Evolutionary conservation across 1,140 invertebrate species (phyloP), one percentile per base, ranked within the genome.

Genomic region (Drosophila elegans): DNA sequence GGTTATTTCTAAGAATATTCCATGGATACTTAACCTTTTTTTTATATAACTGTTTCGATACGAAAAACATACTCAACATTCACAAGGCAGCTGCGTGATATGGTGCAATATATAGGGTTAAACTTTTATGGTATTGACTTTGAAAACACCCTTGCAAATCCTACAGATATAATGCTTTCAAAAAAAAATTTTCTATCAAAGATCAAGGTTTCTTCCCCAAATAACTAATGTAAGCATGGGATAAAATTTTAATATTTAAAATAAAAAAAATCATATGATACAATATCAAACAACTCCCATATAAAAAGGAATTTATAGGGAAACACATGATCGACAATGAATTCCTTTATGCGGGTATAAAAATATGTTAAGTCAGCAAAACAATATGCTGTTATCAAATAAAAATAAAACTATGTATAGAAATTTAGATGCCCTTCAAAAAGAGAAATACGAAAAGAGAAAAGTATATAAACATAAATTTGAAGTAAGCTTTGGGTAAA

Each of bases 1-100:
- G 61, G 16, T 56, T 46, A 36, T 41, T 71, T 71, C 42, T 13
- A 9, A 16, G 51, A 71, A 69, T 61, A 42, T 56, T 5, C 7
- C 25, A 48, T 11, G 27, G 27, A n/a, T 11, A 57, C 7, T 38
- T 48, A 21, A 36, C 21, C 16, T 34, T 41, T 53, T 71, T 25
- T 48, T 32, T 32, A 27, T 29, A 38, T 46, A 54, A 49, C 44
- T 29, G 45, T 56, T 27, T 49, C 10, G 61, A 42, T 39, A 44
- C 39, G 60, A 51, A n/a, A 52, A 52, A 36, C 45, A 21, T 21
- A 52, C 21, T n/a, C 32, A 29, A 27, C 36, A 36, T 21, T 27
- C 7, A 12, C 29, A 52, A 6, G 13, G 36, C 54, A 66, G 54
- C 62, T 66, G 62, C 39, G 44, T 34, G 12, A 29, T 60, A 29